Conservation (phyloP, 2,888 invertebrate species). For the Mesorhabditis belari region DNA sequence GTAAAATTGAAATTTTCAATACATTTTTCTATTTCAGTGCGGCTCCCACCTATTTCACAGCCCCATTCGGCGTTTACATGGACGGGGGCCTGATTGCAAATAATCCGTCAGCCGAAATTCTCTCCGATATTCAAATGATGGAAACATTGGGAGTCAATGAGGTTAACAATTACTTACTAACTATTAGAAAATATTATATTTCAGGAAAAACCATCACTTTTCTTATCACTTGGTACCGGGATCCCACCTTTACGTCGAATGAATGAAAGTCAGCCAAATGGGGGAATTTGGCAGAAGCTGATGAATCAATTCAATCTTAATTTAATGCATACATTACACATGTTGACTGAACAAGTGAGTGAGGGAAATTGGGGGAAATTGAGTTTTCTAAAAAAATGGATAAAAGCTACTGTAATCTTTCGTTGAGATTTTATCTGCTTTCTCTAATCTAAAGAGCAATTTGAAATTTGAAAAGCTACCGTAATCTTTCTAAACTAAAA, state of each 20-base stretch:
- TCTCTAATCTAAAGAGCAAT: too few species aligned
- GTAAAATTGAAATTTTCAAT: not conserved
- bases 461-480: too few species aligned
- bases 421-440: too few species aligned
- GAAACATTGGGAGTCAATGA: constrained; percentile 59
- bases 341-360: not conserved
- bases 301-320: constrained; percentile 1
- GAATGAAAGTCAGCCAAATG: not conserved
- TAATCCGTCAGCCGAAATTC: constrained; percentile 57
- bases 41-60: constrained; percentile 85
- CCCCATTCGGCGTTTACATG: constrained; percentile 57
- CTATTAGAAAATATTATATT: constrained; percentile 7
- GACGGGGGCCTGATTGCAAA: constrained; percentile 65
- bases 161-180: constrained; percentile 1
- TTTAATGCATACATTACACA: constrained; percentile 1
- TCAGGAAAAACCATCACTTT: not conserved
- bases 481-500: too few species aligned
- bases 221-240: not conserved
- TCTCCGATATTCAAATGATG: constrained; percentile 85
- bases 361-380: not conserved
- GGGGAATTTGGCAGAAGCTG: constrained; percentile 3
- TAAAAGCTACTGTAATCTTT: too few species aligned
- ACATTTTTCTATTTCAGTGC: constrained; percentile 67
- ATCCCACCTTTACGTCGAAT: not conserved
- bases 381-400: not conserved